Evolutionary conservation across 1,140 invertebrate genomes (phyloP).

Genomic region (Pissodes strobi): DNA sequence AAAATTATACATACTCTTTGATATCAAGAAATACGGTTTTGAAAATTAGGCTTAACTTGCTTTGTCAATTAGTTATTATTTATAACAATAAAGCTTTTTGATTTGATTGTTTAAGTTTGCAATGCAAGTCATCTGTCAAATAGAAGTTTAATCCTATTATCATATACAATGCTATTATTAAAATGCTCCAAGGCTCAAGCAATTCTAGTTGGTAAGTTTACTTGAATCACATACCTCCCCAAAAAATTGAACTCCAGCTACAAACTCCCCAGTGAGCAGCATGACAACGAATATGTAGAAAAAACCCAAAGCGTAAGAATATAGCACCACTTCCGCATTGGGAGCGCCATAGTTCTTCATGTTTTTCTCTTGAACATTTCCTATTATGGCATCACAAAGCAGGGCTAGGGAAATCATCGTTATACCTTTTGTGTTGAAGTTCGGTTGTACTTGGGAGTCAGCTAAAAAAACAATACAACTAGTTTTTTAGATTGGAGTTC

Average conservation of each 20-base stretch:
- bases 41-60: no score
- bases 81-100: no score
- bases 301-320: conserved; percentile 90
- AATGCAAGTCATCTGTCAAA: no score
- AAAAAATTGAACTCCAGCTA: conserved; percentile 78
- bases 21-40: no score
- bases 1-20: no score
- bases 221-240: conserved; percentile 64
- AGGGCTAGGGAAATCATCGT: conserved; percentile 86
- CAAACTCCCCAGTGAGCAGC: conserved; percentile 72
- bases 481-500: no score
- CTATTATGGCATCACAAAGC: conserved; percentile 90
- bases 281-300: conserved; percentile 82
- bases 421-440: conserved; percentile 82
- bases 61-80: no score
- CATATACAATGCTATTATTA: no score
- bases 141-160: no score
- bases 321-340: conserved; percentile 92
- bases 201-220: no score
- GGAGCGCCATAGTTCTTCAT: conserved; percentile 82
- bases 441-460: conserved; percentile 87
- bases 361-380: conserved; percentile 94
- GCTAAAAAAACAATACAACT: conserved; percentile 68
- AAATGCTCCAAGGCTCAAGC: no score
- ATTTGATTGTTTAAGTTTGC: no score